Percentiles rank a stretch among this genome's conserved stretches.
phyloP scores from a whole-genome alignment of 2,888 invertebrate species.

The Sinodicranocentrus sp. region DNA sequence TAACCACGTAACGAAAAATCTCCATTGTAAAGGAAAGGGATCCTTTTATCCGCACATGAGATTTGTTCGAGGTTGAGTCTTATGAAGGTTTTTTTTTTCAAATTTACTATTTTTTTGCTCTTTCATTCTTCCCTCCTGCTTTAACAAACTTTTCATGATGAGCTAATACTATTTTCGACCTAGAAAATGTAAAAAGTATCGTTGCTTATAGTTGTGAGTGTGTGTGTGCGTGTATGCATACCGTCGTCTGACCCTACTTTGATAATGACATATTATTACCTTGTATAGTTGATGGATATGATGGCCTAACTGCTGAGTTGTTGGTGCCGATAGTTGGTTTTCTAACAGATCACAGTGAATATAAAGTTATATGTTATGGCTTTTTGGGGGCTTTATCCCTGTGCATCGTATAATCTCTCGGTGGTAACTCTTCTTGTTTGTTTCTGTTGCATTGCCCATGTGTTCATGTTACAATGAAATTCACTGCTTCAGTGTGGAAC shows the following conservation, averaged over 20 bases:
- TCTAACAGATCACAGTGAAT: conserved; percentile 30
- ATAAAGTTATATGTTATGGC: not conserved
- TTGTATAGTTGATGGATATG: conserved; percentile 48
- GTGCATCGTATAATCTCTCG: not conserved
- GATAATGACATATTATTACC: conserved; percentile 59
- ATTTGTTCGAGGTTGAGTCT: conserved; percentile 44
- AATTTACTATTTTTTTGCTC: conserved; percentile 48
- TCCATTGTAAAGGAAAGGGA: conserved; percentile 46
- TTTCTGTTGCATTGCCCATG: conserved; percentile 23
- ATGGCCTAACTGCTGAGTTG: conserved; percentile 32
- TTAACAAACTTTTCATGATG: not conserved
- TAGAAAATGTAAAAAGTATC: conserved; percentile 29
- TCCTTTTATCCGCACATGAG: conserved; percentile 54
- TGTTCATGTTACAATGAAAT: conserved; percentile 36
- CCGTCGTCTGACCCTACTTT: conserved; percentile 28
- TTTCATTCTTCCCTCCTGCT: conserved; percentile 51
- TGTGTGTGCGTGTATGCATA: conserved; percentile 20
- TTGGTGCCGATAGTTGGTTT: conserved; percentile 44
- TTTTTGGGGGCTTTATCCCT: not conserved
- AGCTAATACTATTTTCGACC: conserved; percentile 36
- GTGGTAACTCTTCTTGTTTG: conserved; percentile 24
- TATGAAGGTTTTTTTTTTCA: conserved; percentile 41
- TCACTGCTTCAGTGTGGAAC: too few species aligned
- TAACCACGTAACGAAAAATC: conserved; percentile 57
- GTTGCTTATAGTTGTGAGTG: not conserved